Conservation (phyloP, 2,888 invertebrate genomes). For the Drosophila meridiana region DNA sequence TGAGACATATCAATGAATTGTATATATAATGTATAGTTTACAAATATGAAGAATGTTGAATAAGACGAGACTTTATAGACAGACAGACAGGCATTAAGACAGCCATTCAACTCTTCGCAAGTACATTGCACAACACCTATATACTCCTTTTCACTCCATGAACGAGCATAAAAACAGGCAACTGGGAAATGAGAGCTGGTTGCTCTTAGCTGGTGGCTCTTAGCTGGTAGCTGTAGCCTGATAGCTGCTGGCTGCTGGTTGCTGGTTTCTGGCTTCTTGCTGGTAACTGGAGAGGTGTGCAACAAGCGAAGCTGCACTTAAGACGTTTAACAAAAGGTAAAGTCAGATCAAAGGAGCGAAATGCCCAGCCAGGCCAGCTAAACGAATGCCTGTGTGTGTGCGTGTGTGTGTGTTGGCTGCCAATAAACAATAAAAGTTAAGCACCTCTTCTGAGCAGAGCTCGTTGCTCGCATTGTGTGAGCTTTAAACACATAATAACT, state of each 20-base stretch:
- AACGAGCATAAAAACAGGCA: slow-evolving; percentile 10
- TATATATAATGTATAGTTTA: too few relatives aligned
- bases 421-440: slow-evolving; percentile 72
- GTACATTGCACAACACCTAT: neutral
- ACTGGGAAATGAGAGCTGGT: slow-evolving; percentile 8
- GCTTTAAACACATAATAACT: slow-evolving; percentile 79
- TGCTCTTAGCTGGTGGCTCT: slow-evolving; percentile 8
- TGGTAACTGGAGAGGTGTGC: slow-evolving; percentile 53
- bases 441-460: slow-evolving; percentile 48
- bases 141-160: neutral
- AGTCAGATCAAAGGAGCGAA: slow-evolving; percentile 49
- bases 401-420: slow-evolving; percentile 43
- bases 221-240: slow-evolving; percentile 2
- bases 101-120: neutral
- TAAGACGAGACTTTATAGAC: too few relatives aligned
- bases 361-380: slow-evolving; percentile 22
- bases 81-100: neutral
- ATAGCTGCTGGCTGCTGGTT: neutral
- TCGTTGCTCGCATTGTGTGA: slow-evolving; percentile 55
- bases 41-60: too few relatives aligned
- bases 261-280: neutral
- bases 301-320: slow-evolving; percentile 71
- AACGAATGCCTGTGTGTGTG: slow-evolving; percentile 2
- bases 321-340: slow-evolving; percentile 66
- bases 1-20: too few relatives aligned